These are phyloP conservation scores for Limnephilus marmoratus DNA, from an alignment of 2,888 invertebrate species.

Conservation along the genomic window DNA sequence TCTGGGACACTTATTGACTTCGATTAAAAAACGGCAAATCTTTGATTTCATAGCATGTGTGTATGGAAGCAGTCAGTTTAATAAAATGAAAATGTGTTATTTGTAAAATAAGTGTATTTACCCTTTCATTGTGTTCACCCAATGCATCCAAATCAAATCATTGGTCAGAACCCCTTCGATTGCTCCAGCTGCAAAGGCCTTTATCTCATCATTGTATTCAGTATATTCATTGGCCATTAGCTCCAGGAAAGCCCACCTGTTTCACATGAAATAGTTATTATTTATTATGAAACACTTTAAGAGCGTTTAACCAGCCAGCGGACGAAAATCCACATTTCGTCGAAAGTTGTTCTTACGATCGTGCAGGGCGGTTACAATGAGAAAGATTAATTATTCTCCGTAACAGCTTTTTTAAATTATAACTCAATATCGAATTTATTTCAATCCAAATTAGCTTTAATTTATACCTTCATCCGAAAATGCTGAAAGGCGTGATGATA, in stretches of 20 bases:
- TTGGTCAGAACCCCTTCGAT: conserved; percentile 80
- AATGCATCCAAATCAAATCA: conserved; percentile 80
- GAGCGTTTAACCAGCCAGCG: too few species aligned
- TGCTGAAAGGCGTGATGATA: too few species aligned
- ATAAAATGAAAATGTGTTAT: not conserved
- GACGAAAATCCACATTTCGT: too few species aligned
- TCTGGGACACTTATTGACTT: too few species aligned
- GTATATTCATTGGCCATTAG: conserved; percentile 73
- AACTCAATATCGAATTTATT: too few species aligned
- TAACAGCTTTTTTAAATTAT: too few species aligned
- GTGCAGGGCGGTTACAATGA: too few species aligned
- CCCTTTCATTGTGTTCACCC: conserved; percentile 80
- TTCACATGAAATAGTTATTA: not conserved
- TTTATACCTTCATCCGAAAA: too few species aligned
- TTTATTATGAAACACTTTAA: not conserved
- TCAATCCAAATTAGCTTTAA: too few species aligned
- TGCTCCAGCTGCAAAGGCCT: conserved; percentile 82
- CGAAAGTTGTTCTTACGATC: too few species aligned
- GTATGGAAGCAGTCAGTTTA: not conserved
- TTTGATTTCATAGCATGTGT: not conserved
- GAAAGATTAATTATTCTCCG: too few species aligned
- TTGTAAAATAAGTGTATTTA: conserved; percentile 67
- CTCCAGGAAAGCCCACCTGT: conserved; percentile 80
- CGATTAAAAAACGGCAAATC: too few species aligned
- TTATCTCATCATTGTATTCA: conserved; percentile 70